Evolutionary conservation across 1,140 invertebrate genomes (phyloP), one percentile per base, ranked within the genome.

Genomic region (Drosophila nasuta): DNA sequence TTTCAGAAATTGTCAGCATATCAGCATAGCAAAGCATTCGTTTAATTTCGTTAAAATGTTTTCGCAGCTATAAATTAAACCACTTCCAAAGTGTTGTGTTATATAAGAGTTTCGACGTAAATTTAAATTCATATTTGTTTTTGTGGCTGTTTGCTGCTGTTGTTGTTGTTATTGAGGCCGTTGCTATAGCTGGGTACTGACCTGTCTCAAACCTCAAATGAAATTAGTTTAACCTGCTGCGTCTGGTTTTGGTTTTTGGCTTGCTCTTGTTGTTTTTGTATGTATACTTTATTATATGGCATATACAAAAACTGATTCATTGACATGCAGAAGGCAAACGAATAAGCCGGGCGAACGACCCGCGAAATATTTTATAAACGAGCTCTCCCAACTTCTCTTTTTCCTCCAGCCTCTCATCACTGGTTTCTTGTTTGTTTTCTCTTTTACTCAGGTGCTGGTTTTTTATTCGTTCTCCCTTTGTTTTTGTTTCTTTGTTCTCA

Each of bases 281-380:
- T 43, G 57, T 74, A 77, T 74, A 74, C 79, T 73, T 68, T 62
- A 74, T 62, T 25, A 57, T 52, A 67, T 72, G 62, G 63, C 38
- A 75, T 71, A 83, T 43, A 59, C 48, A 86, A 83, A 80, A 77
- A 72, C 74, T 63, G 73, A 89, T 80, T 87, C 83, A 89, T 89
- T 83, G 77, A 51, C 77, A 89, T 88, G 85, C 82, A 65, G 58
- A 58, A 58, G 4, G 79, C 71, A 59, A 20, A 20, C 20, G 62
- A 77, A 77, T 56, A 38, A 49, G n/a, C 41, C 51, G 48, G 30
- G 57, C 57, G 57, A 68, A 56, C 41, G 58, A 69, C 58, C 72
- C 15, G 11, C 25, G 11, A 33, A 43, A 51, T 17, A 57, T 56
- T 33, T 33, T 11, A 48, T 54, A 28, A 15, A 41, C 11, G 20